These are phyloP conservation scores for Hirundichthys speculiger DNA, from an alignment of 2,113 vertebrate species.

Conservation along the genomic window DNA sequence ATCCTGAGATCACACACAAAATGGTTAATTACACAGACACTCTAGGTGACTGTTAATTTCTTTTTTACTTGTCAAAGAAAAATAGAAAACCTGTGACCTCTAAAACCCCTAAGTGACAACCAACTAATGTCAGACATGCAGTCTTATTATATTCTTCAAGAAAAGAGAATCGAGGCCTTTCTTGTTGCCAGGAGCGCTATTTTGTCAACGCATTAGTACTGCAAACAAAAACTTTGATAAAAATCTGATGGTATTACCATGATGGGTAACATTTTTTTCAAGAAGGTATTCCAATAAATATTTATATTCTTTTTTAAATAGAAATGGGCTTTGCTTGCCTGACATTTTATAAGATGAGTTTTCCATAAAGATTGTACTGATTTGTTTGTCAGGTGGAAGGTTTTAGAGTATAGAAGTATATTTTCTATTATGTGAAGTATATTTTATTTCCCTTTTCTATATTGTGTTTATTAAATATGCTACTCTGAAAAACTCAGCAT, in stretches of 20 bases:
- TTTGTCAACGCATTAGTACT: constrained; percentile 18
- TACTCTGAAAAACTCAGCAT: constrained; percentile 27
- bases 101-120: too few species aligned
- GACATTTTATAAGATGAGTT: constrained; percentile 7
- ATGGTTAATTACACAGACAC: too few species aligned
- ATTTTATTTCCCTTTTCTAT: constrained; percentile 25
- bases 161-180: constrained; percentile 19
- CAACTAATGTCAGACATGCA: too few species aligned
- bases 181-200: constrained; percentile 14
- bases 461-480: constrained; percentile 39
- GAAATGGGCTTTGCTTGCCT: constrained; percentile 15
- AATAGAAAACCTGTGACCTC: constrained; percentile 1
- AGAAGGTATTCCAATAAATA: constrained; percentile 17
- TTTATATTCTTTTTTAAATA: constrained; percentile 31
- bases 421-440: constrained; percentile 30
- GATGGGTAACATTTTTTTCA: constrained; percentile 10
- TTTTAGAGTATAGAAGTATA: constrained; percentile 5
- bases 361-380: constrained; percentile 1
- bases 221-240: constrained; percentile 10
- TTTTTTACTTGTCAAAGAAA: constrained; percentile 20
- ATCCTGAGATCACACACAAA: too few species aligned
- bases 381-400: background rate
- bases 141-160: constrained; percentile 16
- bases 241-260: constrained; percentile 21
- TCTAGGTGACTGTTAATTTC: too few species aligned